Evolutionary conservation across 2,888 invertebrate genomes (phyloP).

Genomic region (Siphlonurus alternatus): DNA sequence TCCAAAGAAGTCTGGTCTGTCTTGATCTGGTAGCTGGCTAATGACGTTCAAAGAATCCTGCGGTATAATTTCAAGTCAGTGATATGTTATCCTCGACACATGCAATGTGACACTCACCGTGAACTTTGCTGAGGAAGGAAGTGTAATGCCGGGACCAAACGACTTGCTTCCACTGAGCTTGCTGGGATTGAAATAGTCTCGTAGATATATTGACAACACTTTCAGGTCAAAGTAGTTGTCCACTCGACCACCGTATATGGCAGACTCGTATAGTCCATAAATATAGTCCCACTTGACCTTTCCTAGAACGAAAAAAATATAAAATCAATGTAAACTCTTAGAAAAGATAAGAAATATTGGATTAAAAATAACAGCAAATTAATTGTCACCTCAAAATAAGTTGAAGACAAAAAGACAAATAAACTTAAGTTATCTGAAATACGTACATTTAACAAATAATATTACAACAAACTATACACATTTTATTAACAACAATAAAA

Average conservation of each 20-base stretch:
- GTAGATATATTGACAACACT: constrained; percentile 48
- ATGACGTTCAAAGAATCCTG: constrained; percentile 51
- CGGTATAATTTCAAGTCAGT: constrained; percentile 14
- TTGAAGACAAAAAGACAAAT: too few relatives aligned
- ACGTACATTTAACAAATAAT: not conserved
- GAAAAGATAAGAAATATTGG: not conserved
- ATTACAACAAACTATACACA: too few relatives aligned
- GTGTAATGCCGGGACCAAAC: constrained; percentile 30
- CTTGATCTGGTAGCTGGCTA: constrained; percentile 48
- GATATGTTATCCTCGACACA: constrained; percentile 3
- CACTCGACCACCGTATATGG: constrained; percentile 73
- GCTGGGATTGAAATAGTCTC: constrained; percentile 38
- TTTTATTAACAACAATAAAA: too few relatives aligned
- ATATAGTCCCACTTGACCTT: constrained; percentile 51
- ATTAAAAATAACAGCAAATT: too few relatives aligned
- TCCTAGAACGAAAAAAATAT: constrained; percentile 10
- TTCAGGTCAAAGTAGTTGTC: constrained; percentile 58
- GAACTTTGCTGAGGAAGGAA: constrained; percentile 36
- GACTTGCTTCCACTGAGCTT: constrained; percentile 40
- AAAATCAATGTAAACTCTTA: constrained; percentile 1
- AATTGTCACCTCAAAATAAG: too few relatives aligned
- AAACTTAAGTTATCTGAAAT: too few relatives aligned
- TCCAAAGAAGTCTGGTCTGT: constrained; percentile 60
- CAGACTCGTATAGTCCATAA: constrained; percentile 56
- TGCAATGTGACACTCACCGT: constrained; percentile 24